Evolutionary conservation across 1,140 invertebrate genomes (phyloP).

Genomic region (Drosophila sproati): DNA sequence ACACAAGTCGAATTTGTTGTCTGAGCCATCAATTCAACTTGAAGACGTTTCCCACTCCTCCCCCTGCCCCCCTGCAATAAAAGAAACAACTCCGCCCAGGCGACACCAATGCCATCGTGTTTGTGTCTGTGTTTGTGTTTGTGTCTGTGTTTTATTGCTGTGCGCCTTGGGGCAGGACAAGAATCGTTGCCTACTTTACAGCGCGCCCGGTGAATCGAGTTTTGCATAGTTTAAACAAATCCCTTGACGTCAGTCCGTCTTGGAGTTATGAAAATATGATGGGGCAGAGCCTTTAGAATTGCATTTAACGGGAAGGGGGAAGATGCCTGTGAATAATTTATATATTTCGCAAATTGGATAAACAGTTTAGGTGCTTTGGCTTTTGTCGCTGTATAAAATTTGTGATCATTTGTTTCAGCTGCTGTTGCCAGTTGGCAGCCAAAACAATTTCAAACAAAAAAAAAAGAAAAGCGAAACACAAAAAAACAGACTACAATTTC

Average conservation of each 20-base stretch:
- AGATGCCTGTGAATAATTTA: slow-evolving; percentile 74
- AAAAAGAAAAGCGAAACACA: slow-evolving; percentile 1
- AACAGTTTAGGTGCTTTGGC: slow-evolving; percentile 52
- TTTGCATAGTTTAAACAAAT: slow-evolving; percentile 78
- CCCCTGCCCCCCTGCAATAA: not conserved
- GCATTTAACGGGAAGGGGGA: slow-evolving; percentile 4
- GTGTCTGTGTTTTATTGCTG: slow-evolving; percentile 75
- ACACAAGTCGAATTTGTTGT: slow-evolving; percentile 81
- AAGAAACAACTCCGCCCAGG: not conserved
- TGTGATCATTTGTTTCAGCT: slow-evolving; percentile 75
- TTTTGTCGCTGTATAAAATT: slow-evolving; percentile 62
- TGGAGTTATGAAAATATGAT: slow-evolving; percentile 76
- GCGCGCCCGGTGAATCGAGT: slow-evolving; percentile 65
- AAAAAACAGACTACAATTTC: slow-evolving; percentile 66
- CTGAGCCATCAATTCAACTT: slow-evolving; percentile 79
- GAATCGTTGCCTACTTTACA: slow-evolving; percentile 72
- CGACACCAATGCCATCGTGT: slow-evolving; percentile 36
- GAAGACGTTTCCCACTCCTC: slow-evolving; percentile 59
- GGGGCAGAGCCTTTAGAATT: slow-evolving; percentile 8
- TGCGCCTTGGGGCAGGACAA: slow-evolving; percentile 67
- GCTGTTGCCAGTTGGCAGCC: slow-evolving; percentile 62
- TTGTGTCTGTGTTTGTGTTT: slow-evolving; percentile 15
- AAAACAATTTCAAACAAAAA: slow-evolving; percentile 20
- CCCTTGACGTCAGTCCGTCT: slow-evolving; percentile 52
- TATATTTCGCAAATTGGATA: slow-evolving; percentile 57